Base-by-base conservation (phyloP, 64 coral and sea anemone genomes). In the Cladopsammia gracilis region DNA sequence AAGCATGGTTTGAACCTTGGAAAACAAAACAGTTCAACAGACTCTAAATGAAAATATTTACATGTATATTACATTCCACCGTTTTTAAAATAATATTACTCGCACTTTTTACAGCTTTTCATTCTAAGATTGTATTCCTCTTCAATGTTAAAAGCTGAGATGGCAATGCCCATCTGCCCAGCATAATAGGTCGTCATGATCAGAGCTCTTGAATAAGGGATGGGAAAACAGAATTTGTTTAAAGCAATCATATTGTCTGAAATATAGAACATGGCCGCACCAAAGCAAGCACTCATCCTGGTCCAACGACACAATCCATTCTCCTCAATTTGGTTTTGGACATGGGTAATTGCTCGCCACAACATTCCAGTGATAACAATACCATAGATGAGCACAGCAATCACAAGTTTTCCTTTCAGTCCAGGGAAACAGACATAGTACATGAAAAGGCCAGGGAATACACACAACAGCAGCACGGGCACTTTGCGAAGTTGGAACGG, bases 161-260 rank as follows among this genome's bases (percentile, higher is more conserved):
- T 44, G 7, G 98, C 98, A 92, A 99, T 99, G 15, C 94, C 94
- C 43, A 99, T 89, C 52, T 99, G 98, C 2, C 94, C 98, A 11
- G 83, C 95, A 77, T 99, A 99, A 58, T 99, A 99, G 1, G 98
- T 96, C 0, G 79, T 92, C 98, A 99, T 99, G 61, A 99, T 96
- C 25, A 99, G 7, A 24, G 67, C 88, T 50, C 92, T 86, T 7
- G 87, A 46, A 50, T 89, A 89, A 6, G 92, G 83, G 11, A 99
- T 76, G 3, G 98, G 98, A 25, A 96, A 84, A 52, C 91, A 96
- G 76, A 99, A 99, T 77, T 96, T 99, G 77, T 99, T 93, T 20
- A 99, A 73, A 66, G 91, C 98, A 89, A 99, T 99, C 3, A 96
- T 12, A 11, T 85, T 91, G 78, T 99, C 98, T 13, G 98, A 99